Evolutionary conservation across 2,113 vertebrate species (phyloP).

Genomic region (Stegastes partitus): DNA sequence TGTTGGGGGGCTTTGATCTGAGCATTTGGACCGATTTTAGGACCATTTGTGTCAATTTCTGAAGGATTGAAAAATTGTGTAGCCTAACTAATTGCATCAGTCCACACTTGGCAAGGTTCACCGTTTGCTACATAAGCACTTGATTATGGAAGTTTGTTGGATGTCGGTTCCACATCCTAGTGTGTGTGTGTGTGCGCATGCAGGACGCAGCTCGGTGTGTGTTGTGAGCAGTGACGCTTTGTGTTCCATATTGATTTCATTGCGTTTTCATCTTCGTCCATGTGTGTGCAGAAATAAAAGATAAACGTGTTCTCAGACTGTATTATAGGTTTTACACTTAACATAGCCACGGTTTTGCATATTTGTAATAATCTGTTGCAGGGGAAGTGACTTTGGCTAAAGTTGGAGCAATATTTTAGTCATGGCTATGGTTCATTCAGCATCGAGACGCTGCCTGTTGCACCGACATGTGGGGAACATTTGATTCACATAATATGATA

Average conservation of each 20-base stretch:
- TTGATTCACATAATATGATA: conserved; percentile 61
- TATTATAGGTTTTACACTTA: conserved; percentile 1
- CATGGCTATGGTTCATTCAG: conserved; percentile 18
- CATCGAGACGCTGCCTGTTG: conserved; percentile 33
- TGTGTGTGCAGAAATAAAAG: background rate
- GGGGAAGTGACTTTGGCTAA: conserved; percentile 12
- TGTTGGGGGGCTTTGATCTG: background rate
- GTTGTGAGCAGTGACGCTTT: conserved; percentile 7
- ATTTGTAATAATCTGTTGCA: conserved; percentile 22
- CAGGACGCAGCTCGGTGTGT: conserved; percentile 5
- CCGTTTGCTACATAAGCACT: conserved; percentile 45
- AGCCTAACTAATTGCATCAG: conserved; percentile 67
- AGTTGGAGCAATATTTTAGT: conserved; percentile 28
- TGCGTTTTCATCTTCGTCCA: conserved; percentile 12
- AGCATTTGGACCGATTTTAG: conserved; percentile 42
- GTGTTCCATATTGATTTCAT: conserved; percentile 43
- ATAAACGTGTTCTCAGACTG: background rate
- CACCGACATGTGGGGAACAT: conserved; percentile 54
- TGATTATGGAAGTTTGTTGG: conserved; percentile 59
- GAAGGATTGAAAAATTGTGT: conserved; percentile 60
- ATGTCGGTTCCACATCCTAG: conserved; percentile 36
- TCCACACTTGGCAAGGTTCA: conserved; percentile 47
- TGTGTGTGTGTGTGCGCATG: conserved; percentile 33
- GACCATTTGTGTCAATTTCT: conserved; percentile 47
- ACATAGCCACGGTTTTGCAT: conserved; percentile 14